A percentile compares a stretch with the other conserved stretches of the same genome.
Evolutionary conservation across 2,113 vertebrate genomes (phyloP).

Genomic region (Coreoperca whiteheadi): DNA sequence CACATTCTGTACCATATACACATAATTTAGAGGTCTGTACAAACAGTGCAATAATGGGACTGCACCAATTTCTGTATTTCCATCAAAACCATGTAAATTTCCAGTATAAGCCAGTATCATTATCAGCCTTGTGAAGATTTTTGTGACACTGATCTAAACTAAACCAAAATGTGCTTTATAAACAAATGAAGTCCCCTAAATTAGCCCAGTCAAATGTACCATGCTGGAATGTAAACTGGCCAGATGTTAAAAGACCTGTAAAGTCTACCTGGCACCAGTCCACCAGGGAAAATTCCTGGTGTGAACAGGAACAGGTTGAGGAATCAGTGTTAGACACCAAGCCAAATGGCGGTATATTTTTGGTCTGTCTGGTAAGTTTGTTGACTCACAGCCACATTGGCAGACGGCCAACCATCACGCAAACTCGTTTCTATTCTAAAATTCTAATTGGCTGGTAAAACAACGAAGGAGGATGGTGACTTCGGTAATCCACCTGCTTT

Average conservation of each 20-base stretch:
- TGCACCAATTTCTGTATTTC: constrained; percentile 46
- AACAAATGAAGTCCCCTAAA: constrained; percentile 24
- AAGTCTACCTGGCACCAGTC: constrained; percentile 62
- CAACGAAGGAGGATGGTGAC: constrained; percentile 50
- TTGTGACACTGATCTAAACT: constrained; percentile 10
- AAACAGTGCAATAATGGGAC: constrained; percentile 21
- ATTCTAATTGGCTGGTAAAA: constrained; percentile 58
- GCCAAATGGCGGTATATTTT: constrained; percentile 53
- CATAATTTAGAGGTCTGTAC: not conserved
- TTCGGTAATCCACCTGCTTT: constrained; percentile 69
- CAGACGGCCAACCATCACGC: constrained; percentile 49
- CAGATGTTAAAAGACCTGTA: constrained; percentile 60
- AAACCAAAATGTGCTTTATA: constrained; percentile 21
- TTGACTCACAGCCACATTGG: constrained; percentile 58
- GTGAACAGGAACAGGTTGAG: constrained; percentile 67
- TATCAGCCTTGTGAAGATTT: constrained; percentile 13
- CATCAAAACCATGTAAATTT: constrained; percentile 17
- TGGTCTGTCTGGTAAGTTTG: constrained; percentile 48
- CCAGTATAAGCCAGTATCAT: not conserved
- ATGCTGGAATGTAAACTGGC: constrained; percentile 62
- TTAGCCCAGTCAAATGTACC: constrained; percentile 32
- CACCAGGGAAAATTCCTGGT: constrained; percentile 64
- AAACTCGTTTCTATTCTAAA: constrained; percentile 51
- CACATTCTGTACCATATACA: not conserved
- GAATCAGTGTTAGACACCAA: constrained; percentile 36